A percentile compares a stretch with the other conserved stretches of the same genome.
Evolutionary conservation across 1,140 invertebrate species (phyloP).

Genomic region (Formica exsecta): DNA sequence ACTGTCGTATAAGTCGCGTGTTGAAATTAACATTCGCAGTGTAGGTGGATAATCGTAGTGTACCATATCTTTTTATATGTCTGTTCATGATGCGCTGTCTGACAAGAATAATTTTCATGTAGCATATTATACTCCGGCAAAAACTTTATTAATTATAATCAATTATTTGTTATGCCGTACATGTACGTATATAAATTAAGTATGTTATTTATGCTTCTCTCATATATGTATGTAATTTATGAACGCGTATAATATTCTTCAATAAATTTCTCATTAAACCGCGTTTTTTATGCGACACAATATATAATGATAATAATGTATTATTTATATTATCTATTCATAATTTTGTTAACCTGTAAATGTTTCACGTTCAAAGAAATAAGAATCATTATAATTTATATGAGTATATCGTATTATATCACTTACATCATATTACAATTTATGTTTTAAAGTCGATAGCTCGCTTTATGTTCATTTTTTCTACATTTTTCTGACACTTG

Average conservation of each 20-base stretch:
- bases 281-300: conserved; percentile 2
- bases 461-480: not conserved
- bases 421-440: no score
- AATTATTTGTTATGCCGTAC: not conserved
- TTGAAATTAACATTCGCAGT: conserved; percentile 43
- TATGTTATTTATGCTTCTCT: no score
- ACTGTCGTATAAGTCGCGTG: not conserved
- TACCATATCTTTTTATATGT: conserved; percentile 30
- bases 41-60: conserved; percentile 16
- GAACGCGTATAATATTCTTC: not conserved
- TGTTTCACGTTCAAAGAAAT: not conserved
- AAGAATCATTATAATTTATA: not conserved
- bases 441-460: not conserved
- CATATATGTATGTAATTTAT: not conserved
- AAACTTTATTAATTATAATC: conserved; percentile 10
- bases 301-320: not conserved
- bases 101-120: not conserved
- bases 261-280: not conserved
- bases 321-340: not conserved
- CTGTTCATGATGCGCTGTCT: conserved; percentile 18
- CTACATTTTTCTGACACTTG: not conserved
- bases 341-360: not conserved
- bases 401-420: no score
- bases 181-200: no score
- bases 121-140: not conserved